Base-by-base conservation (phyloP, 1,140 invertebrate species). In the Drosophila paulistorum region DNA sequence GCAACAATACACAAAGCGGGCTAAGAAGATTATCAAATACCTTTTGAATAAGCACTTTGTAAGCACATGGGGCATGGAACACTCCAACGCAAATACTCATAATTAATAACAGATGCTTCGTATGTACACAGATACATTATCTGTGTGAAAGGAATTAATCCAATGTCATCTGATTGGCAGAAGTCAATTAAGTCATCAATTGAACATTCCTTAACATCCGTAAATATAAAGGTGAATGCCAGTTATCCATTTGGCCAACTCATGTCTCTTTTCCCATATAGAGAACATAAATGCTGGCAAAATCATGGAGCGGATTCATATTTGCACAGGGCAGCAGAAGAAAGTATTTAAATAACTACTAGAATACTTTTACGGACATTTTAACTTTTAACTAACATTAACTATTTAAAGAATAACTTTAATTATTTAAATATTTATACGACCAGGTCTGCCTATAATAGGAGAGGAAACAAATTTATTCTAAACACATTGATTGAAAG, bases 111-210 rank as follows among this genome's bases (percentile, higher is more conserved):
- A 13, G 5, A 5, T 13, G 26, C 26, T 57, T 55, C n/a, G 54
- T 57, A 14, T 58, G 5, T 39, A 39, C 3, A 13, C 37, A 39
- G 10, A 13, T 23, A 35, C n/a, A 58, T 58, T 33, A 58, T 33
- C 26, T 33, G 30, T 33, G 30, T 3, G n/a, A 35, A 17, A 0
- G 37, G 37, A 61, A 35, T 39, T 11, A 61, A 39, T 61, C 14
- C 37, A 41, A 61, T 17, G 37, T 42, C 23, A 42, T 62, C 1
- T 39, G 39, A 42, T 42, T 62, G 17, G 39, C 23, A 42, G 35
- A 39, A 23, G 20, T 10, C 60, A 62, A 62, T 62, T 62, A 62
- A 62, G 11, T 23, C 35, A 20, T 62, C 39, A 42, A 62, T 45
- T 45, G 26, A 62, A 45, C 41, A 45, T 62, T 59, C 57, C 9